Percentiles rank a stretch among this genome's conserved stretches.
These are phyloP conservation scores for Otocyon megalotis DNA, from an alignment of 2,113 vertebrate species.

Conservation along the genomic window DNA sequence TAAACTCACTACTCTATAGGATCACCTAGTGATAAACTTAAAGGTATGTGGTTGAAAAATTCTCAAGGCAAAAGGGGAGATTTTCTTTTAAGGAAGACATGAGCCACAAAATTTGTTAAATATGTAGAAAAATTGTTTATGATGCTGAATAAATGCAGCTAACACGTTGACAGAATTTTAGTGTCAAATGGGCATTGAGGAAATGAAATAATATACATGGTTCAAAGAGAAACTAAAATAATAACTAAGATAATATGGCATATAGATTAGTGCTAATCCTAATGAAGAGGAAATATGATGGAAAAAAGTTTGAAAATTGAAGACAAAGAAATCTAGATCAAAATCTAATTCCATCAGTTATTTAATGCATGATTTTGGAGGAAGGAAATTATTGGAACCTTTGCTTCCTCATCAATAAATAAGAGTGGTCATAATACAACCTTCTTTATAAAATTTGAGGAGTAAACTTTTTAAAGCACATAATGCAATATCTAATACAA, in stretches of 20 bases:
- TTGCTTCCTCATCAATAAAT: background rate
- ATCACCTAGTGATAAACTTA: background rate
- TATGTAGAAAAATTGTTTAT: background rate
- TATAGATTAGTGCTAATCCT: background rate
- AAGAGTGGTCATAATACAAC: background rate
- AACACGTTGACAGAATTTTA: slow-evolving; percentile 4
- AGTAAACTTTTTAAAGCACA: background rate
- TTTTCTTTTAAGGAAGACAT: background rate
- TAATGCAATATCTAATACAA: background rate
- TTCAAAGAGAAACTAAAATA: background rate
- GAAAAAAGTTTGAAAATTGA: background rate
- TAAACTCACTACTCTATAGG: background rate
- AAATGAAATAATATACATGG: background rate
- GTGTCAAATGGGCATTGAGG: background rate
- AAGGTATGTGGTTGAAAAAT: background rate
- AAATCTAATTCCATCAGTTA: background rate
- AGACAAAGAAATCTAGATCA: slow-evolving; percentile 47
- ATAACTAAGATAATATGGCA: background rate
- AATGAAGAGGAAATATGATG: background rate
- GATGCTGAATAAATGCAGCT: background rate
- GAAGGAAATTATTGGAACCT: background rate
- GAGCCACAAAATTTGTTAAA: background rate
- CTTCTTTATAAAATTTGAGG: background rate
- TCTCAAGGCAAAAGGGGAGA: background rate
- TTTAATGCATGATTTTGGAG: background rate